phyloP scores from a whole-genome alignment of 2,888 invertebrate species.

The Crioceris asparagi region DNA sequence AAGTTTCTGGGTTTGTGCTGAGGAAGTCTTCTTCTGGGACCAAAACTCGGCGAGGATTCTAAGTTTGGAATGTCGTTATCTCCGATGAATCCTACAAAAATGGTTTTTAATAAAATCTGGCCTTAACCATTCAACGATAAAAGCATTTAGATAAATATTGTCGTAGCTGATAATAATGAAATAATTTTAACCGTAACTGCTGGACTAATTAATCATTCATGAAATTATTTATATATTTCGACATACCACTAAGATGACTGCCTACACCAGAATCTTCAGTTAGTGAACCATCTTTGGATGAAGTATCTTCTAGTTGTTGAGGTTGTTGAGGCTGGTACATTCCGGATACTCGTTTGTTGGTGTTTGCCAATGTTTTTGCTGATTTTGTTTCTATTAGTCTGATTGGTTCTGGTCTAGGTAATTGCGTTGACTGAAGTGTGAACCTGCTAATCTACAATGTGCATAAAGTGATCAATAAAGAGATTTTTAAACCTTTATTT shows the following conservation, averaged over 20 bases:
- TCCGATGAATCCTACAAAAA: constrained; percentile 12
- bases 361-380: constrained; percentile 63
- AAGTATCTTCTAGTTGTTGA: constrained; percentile 27
- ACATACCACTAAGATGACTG: constrained; percentile 28
- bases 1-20: constrained; percentile 53
- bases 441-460: constrained; percentile 46
- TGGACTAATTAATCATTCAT: neutral
- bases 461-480: no score
- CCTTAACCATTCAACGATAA: neutral
- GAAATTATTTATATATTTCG: neutral
- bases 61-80: constrained; percentile 28
- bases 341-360: constrained; percentile 48
- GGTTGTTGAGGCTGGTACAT: constrained; percentile 31
- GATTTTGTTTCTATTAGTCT: constrained; percentile 55
- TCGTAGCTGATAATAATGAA: no score
- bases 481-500: no score
- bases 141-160: neutral
- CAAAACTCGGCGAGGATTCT: constrained; percentile 33
- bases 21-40: constrained; percentile 15
- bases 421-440: constrained; percentile 57
- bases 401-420: constrained; percentile 63
- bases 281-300: constrained; percentile 48
- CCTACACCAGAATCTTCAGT: constrained; percentile 55
- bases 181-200: no score
- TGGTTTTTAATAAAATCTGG: neutral